Evolutionary conservation across 2,888 invertebrate genomes (phyloP).

Genomic region (Operophtera brumata): DNA sequence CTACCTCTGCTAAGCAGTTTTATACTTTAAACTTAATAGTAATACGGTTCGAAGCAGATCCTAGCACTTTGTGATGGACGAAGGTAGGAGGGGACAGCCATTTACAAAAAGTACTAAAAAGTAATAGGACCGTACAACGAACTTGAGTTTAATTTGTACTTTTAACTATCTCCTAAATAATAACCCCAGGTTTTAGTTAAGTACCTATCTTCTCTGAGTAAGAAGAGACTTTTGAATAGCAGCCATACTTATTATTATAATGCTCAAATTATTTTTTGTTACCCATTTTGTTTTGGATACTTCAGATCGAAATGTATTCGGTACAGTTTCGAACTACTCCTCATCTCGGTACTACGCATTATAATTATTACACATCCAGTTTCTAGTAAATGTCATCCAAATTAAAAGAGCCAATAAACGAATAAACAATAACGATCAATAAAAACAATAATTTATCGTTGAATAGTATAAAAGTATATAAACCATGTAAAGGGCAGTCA

Average conservation of each 20-base stretch:
- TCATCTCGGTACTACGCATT: too few species aligned
- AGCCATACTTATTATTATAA: neutral
- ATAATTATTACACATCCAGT: too few species aligned
- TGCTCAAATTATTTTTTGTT: too few species aligned
- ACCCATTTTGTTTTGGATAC: too few species aligned
- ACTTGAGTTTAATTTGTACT: slow-evolving; percentile 2
- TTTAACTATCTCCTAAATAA: neutral
- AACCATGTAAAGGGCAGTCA: too few species aligned
- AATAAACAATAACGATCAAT: too few species aligned
- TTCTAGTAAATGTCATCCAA: too few species aligned
- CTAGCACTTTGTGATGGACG: neutral
- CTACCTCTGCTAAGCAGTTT: slow-evolving; percentile 7
- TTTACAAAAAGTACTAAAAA: slow-evolving; percentile 2
- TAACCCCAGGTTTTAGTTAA: neutral
- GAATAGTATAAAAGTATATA: too few species aligned
- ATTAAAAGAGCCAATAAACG: too few species aligned
- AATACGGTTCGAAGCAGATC: slow-evolving; percentile 3
- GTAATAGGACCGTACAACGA: slow-evolving; percentile 2
- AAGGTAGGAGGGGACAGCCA: neutral
- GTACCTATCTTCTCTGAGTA: neutral
- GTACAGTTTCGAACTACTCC: too few species aligned
- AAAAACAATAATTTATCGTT: too few species aligned
- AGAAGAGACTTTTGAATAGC: neutral
- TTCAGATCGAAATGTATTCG: too few species aligned
- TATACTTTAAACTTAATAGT: slow-evolving; percentile 13